Percentiles rank a stretch among this genome's conserved stretches.
Evolutionary conservation across 2,797 vertebrate species (phyloP).

Genomic region (Sardinella longiceps): DNA sequence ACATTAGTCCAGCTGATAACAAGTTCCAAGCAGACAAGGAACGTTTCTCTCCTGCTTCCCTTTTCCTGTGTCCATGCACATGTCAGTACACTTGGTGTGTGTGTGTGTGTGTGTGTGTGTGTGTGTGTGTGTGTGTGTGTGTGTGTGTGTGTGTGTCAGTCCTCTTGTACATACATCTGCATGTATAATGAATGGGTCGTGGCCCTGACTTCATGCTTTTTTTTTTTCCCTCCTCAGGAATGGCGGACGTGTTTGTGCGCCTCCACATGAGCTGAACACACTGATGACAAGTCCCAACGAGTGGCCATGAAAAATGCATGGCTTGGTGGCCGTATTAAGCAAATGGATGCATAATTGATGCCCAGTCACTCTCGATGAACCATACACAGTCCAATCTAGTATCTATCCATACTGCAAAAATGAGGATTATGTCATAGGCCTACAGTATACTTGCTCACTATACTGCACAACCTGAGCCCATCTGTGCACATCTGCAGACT

Average conservation of each 20-base stretch:
- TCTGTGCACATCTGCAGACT: background rate
- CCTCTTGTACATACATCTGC: conserved; percentile 12
- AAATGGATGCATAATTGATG: conserved; percentile 26
- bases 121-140: too few species aligned
- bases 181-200: conserved; percentile 20
- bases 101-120: too few species aligned
- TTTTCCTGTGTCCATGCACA: too few species aligned
- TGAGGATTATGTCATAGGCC: background rate
- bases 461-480: background rate
- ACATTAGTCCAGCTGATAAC: background rate
- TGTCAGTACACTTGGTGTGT: too few species aligned
- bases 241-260: conserved; percentile 1
- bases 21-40: background rate
- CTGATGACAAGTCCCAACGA: conserved; percentile 23
- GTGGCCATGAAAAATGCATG: conserved; percentile 27
- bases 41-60: background rate
- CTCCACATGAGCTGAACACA: conserved; percentile 15
- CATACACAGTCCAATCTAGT: background rate
- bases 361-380: conserved; percentile 18
- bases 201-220: background rate
- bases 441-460: background rate
- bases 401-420: background rate
- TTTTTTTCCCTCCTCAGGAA: background rate
- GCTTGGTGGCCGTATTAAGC: conserved; percentile 19
- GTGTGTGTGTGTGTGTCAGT: background rate